Evolutionary conservation across 2,113 vertebrate genomes (phyloP), one percentile per base, ranked within the genome.

Genomic region (Sceloporus tristichus): DNA sequence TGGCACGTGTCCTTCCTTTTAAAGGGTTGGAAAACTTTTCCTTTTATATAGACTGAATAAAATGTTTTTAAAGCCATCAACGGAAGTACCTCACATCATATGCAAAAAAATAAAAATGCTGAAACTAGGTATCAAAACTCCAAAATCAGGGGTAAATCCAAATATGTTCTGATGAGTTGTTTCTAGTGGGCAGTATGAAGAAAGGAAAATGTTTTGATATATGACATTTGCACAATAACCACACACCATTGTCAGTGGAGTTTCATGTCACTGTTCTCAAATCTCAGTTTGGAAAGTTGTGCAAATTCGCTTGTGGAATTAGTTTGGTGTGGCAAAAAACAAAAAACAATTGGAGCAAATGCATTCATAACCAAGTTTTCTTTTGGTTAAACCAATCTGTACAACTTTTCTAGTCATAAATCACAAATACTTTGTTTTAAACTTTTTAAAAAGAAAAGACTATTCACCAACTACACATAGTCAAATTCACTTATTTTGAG

Each of bases 381-480:
- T 74, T 18, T 11, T 70, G 34, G 40, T 3, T 86, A 23, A 87
- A 89, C 86, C 56, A 0, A 2, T 86, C 79, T 34, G 56, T 21
- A 85, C 21, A 70, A 85, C 13, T 88, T 89, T 86, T 86, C 48
- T 92, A 83, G 80, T 34, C 87, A 77, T 54, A 82, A 94, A 90
- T 59, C 53, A 79, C 80, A 11, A 56, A 29, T 65, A 89, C 70
- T 59, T 85, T 90, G 29, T 4, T 66, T 29, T 87, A 86, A 38
- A 56, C 34, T 54, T 13, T 85, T 70, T 34, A 79, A 62, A 81
- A 62, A 8, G 0, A 73, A 65, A 13, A 11, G n/a, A 23, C 48
- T 78, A 70, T 54, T 91, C 91, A 38, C 23, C 65, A 18, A 75
- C 76, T 83, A 66, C 42, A 93, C 88, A 65, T 54, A 93, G 88